A percentile compares a stretch with the other conserved stretches of the same genome.
Evolutionary conservation across 2,113 vertebrate genomes (phyloP).

Genomic region (Malaclemys terrapin): DNA sequence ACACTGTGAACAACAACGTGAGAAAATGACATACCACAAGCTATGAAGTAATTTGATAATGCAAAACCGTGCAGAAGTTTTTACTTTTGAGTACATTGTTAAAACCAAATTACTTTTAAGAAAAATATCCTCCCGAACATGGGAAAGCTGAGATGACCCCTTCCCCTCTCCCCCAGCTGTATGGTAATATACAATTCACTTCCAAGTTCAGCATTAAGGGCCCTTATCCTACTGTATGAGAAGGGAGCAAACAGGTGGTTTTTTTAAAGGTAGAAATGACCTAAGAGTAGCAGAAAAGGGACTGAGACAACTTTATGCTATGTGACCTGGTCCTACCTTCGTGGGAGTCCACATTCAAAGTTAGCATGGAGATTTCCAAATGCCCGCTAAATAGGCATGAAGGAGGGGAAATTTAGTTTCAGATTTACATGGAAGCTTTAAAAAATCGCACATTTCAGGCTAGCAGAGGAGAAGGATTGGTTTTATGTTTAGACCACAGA

Average conservation of each 20-base stretch:
- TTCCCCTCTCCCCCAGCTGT: neutral
- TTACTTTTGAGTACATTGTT: neutral
- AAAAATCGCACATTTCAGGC: neutral
- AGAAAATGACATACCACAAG: conserved; percentile 3
- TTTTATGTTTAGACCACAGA: neutral
- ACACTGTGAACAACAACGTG: neutral
- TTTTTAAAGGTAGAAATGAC: neutral
- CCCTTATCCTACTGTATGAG: neutral
- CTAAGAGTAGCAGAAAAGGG: neutral
- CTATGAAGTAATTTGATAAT: conserved; percentile 35
- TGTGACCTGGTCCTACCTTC: neutral
- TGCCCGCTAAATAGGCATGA: neutral
- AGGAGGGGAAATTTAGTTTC: neutral
- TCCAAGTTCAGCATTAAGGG: neutral
- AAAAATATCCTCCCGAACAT: neutral
- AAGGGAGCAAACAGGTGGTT: neutral
- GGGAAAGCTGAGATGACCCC: neutral
- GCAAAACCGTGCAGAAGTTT: neutral
- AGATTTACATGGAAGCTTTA: neutral
- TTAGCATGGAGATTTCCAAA: neutral
- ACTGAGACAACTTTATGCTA: neutral
- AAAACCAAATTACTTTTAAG: neutral
- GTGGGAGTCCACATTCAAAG: neutral
- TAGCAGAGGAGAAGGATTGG: neutral
- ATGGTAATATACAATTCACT: neutral